Evolutionary conservation across 2,797 vertebrate species (phyloP).

Genomic region (Manis pentadactyla): DNA sequence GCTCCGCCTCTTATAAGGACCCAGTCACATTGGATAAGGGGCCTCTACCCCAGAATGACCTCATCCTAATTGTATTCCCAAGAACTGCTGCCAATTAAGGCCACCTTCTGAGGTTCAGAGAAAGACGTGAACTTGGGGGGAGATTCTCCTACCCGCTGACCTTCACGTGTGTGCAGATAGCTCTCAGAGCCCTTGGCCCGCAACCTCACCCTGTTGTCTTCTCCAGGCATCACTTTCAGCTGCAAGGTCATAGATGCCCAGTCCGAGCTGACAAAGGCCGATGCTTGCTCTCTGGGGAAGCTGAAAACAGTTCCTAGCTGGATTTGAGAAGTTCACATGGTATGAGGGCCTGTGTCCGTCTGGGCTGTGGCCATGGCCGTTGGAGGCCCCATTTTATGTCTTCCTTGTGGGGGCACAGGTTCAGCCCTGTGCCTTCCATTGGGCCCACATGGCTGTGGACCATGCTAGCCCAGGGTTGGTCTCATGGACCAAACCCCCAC

Average conservation of each 20-base stretch:
- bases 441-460: not conserved
- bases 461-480: not conserved
- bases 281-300: not conserved
- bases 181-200: no score
- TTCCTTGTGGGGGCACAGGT: not conserved
- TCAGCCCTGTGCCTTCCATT: not conserved
- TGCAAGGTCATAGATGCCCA: not conserved
- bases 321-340: not conserved
- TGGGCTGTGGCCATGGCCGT: not conserved
- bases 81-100: not conserved
- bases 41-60: not conserved
- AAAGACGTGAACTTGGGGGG: not conserved
- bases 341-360: not conserved
- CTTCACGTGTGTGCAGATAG: not conserved
- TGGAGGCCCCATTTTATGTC: not conserved
- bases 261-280: not conserved
- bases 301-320: not conserved
- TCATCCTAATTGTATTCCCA: not conserved
- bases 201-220: not conserved
- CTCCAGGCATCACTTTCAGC: not conserved
- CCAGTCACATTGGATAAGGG: not conserved
- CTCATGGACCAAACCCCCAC: accelerated
- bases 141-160: not conserved
- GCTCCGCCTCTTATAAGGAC: not conserved
- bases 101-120: not conserved